phyloP scores from a whole-genome alignment of 2,113 vertebrate species.

The Strix aluco region DNA sequence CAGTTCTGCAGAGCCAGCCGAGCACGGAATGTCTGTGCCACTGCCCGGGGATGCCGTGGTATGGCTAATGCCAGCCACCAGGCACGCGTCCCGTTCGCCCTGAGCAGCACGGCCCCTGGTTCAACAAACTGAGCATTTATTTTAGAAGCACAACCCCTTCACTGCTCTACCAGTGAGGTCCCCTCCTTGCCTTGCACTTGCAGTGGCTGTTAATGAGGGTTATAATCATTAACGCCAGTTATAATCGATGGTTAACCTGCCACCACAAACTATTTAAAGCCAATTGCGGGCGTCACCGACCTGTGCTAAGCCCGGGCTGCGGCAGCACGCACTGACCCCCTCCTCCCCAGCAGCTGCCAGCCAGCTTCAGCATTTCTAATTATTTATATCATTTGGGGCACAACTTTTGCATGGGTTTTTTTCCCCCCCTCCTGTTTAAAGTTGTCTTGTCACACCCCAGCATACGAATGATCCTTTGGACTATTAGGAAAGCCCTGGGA shows the following conservation, averaged over 20 bases:
- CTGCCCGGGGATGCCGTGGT: not conserved
- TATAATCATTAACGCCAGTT: not conserved
- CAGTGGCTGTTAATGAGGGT: not conserved
- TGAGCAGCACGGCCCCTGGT: rapidly evolving
- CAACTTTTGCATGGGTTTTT: not conserved
- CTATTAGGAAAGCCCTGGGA: not conserved
- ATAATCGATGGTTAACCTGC: not conserved
- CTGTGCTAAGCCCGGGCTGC: not conserved
- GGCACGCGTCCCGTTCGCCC: not conserved
- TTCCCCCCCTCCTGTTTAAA: rapidly evolving
- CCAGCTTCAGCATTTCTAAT: not conserved
- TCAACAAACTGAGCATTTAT: rapidly evolving
- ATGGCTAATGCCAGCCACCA: rapidly evolving
- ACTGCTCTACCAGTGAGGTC: rapidly evolving
- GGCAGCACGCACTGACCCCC: not conserved
- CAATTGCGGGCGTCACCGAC: not conserved
- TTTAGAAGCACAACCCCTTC: not conserved
- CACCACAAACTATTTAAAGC: not conserved
- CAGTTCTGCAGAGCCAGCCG: rapidly evolving
- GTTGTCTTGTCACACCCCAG: not conserved
- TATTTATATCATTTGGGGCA: not conserved
- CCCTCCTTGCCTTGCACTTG: not conserved
- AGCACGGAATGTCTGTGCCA: not conserved
- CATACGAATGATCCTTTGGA: not conserved
- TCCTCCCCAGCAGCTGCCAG: not conserved